phyloP scores from a whole-genome alignment of 2,113 vertebrate genomes.

The Lepisosteus oculatus region DNA sequence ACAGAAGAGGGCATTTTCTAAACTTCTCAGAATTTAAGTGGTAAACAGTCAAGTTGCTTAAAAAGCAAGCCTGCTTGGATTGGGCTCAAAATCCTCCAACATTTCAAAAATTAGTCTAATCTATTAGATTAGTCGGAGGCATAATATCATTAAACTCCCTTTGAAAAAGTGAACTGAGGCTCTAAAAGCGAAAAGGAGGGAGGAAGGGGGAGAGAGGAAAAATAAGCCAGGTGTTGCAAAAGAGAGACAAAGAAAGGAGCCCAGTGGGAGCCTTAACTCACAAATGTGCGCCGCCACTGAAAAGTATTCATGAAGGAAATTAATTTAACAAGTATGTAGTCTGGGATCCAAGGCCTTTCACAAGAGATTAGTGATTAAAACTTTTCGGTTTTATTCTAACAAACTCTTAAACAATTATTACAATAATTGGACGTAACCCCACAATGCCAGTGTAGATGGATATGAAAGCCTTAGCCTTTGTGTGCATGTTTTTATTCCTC shows the following conservation, averaged over 20 bases:
- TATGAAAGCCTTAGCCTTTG: conserved; percentile 52
- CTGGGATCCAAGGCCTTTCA: conserved; percentile 57
- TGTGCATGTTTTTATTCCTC: neutral
- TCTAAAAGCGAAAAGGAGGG: conserved; percentile 21
- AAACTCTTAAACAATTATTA: conserved; percentile 66
- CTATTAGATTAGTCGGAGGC: conserved; percentile 18
- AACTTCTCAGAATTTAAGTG: too few species aligned
- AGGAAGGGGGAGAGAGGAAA: conserved; percentile 26
- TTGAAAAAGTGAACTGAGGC: conserved; percentile 40
- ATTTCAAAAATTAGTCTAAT: neutral
- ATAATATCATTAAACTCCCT: conserved; percentile 48
- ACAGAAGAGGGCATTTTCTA: too few species aligned
- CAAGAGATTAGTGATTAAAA: conserved; percentile 67
- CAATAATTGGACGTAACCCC: conserved; percentile 61
- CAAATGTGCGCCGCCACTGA: conserved; percentile 53
- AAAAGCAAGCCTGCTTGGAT: too few species aligned
- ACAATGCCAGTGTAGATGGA: conserved; percentile 59
- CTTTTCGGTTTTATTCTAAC: conserved; percentile 55
- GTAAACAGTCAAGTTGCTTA: too few species aligned
- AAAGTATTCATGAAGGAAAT: conserved; percentile 70
- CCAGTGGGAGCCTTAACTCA: conserved; percentile 53
- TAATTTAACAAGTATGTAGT: conserved; percentile 69
- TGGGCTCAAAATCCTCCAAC: too few species aligned
- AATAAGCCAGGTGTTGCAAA: conserved; percentile 61
- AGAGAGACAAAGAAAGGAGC: conserved; percentile 52